Evolutionary conservation across 2,797 vertebrate genomes (phyloP), one percentile per base, ranked within the genome.

Genomic region (Peromyscus melanophrys): DNA sequence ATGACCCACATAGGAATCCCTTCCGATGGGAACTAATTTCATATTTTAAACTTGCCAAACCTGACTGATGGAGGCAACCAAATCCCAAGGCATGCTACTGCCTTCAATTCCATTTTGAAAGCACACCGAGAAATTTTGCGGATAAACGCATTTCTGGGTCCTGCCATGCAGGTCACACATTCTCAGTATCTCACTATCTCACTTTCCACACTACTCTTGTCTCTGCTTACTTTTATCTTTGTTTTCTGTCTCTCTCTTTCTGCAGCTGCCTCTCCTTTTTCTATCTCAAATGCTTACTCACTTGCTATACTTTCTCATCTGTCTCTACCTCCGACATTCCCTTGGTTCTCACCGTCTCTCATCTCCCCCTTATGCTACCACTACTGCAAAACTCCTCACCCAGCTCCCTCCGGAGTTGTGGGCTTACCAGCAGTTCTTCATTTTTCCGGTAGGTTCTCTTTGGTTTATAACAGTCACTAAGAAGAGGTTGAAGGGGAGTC

Each of bases 371-470:
- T 6, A 52, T 59, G 86, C 25, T 34, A 49, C 6, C 19, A n/a
- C 13, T n/a, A 21, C 63, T 76, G 40, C 34, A 80, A 43, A 92
- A 95, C 83, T 17, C 65, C 23, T 77, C 40, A 69, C 43, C 55
- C 57, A 1, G 37, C 43, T 92, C 76, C 55, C 59, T n/a, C 34
- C 43, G 92, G 59, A 37, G 6, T 23, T 34, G 31, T 8, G 6
- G 14, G 98, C 99, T 99, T 99, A 99, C 99, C 99, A 98, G 97
- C 96, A 95, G 80, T 77, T 97, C 98, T 98, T 98, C 98, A 99
- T 99, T 93, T 97, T 98, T 91, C 57, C 55, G 59, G 71, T 21
- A 13, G 17, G 37, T 23, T 43, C 52, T 43, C 27, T 57, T 29
- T 29, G 16, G 65, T 95, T 88, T 10, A n/a, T 92, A 71, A 86